Percentiles rank a stretch among this genome's conserved stretches.
Evolutionary conservation across 2,113 vertebrate species (phyloP).

Genomic region (Malurus cyaneus): DNA sequence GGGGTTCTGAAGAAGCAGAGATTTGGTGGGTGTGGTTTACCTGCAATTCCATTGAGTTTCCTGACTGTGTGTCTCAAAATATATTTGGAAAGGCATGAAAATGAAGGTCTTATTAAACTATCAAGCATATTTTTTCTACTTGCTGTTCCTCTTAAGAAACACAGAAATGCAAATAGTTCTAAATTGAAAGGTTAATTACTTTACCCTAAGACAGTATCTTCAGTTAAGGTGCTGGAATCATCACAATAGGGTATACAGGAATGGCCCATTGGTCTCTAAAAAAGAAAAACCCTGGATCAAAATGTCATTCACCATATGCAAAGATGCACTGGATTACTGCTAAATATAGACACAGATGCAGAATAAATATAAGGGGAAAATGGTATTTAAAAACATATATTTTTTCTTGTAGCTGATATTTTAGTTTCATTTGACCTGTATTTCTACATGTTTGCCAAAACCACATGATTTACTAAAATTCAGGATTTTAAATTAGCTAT

Average conservation of each 20-base stretch:
- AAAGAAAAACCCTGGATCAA: background rate
- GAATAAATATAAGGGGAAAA: background rate
- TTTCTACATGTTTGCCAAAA: background rate
- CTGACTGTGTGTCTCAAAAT: background rate
- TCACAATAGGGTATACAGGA: background rate
- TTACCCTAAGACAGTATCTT: background rate
- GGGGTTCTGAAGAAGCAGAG: background rate
- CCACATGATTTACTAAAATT: background rate
- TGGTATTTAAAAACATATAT: background rate
- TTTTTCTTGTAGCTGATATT: background rate
- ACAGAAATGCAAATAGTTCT: background rate
- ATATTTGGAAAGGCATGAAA: background rate
- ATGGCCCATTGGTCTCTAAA: background rate
- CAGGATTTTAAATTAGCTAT: background rate
- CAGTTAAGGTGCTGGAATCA: background rate
- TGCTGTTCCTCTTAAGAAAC: background rate
- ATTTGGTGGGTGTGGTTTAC: background rate
- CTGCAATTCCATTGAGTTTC: background rate
- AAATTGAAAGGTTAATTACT: background rate
- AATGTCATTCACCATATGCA: background rate
- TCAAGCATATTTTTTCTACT: background rate
- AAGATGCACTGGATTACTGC: background rate
- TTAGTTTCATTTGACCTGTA: background rate
- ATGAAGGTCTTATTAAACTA: background rate
- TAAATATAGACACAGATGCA: background rate